These are phyloP conservation scores for Chrysomela aeneicollis DNA, from an alignment of 2,888 invertebrate species.

Conservation along the genomic window DNA sequence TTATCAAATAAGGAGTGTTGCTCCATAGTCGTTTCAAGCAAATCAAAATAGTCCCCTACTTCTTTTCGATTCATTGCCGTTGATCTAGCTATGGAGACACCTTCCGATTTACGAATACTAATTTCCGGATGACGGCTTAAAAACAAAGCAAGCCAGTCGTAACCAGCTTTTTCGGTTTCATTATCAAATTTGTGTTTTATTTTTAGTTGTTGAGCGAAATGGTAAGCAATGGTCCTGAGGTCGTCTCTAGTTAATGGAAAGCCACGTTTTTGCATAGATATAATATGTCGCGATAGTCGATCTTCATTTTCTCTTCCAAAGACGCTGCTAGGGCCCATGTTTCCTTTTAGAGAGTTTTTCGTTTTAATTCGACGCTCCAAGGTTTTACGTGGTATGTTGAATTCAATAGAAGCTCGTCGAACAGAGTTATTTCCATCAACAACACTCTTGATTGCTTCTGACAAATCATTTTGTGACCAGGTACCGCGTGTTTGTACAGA, in stretches of 20 bases:
- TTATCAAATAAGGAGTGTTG: constrained; percentile 1
- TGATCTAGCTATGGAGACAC: neutral
- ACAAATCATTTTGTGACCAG: no score
- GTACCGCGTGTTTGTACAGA: no score
- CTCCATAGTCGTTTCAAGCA: neutral
- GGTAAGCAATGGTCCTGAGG: no score
- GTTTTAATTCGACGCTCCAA: constrained; percentile 18
- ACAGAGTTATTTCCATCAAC: constrained; percentile 8
- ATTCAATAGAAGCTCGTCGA: constrained; percentile 18
- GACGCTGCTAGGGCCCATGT: constrained; percentile 12
- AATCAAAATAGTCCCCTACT: constrained; percentile 2
- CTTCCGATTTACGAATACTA: constrained; percentile 9
- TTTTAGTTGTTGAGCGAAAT: neutral
- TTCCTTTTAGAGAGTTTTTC: constrained; percentile 14
- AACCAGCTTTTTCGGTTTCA: constrained; percentile 12
- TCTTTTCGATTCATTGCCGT: neutral
- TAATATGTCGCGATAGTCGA: constrained; percentile 14
- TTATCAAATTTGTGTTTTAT: constrained; percentile 15
- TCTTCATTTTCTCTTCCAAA: constrained; percentile 14
- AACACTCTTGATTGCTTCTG: neutral
- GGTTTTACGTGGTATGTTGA: constrained; percentile 14
- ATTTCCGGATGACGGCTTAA: constrained; percentile 11
- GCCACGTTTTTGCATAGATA: neutral
- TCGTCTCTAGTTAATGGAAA: no score
- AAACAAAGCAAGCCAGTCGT: constrained; percentile 13